Conservation (phyloP, 2,113 vertebrate genomes). For the Platichthys flesus region DNA sequence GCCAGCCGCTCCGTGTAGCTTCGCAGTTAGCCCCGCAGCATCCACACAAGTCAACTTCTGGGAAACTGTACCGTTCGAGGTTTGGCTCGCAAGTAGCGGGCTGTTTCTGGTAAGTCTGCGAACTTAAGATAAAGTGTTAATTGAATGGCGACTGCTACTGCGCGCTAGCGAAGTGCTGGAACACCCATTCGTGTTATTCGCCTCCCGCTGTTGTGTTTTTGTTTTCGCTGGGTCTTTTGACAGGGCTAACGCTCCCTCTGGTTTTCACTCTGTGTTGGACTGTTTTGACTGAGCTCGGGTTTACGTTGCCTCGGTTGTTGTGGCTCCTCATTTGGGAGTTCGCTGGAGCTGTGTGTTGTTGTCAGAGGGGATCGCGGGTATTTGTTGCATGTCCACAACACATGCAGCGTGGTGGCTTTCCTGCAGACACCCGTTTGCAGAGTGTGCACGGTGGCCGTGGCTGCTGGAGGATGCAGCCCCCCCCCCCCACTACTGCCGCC, state of each 20-base stretch:
- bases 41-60: conserved; percentile 47
- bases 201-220: neutral
- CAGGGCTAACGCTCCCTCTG: conserved; percentile 16
- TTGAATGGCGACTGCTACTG: neutral
- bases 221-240: neutral
- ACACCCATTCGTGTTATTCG: neutral
- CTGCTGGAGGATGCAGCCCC: conserved; percentile 69
- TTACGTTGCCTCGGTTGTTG: neutral
- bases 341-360: neutral
- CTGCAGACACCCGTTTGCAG: conserved; percentile 28
- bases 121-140: conserved; percentile 32
- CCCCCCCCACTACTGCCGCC: conserved; percentile 60
- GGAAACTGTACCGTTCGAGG: conserved; percentile 8
- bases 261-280: conserved; percentile 36
- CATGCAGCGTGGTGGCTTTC: conserved; percentile 4
- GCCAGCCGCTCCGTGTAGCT: conserved; percentile 17
- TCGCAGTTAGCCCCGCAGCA: conserved; percentile 8
- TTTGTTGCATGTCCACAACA: neutral
- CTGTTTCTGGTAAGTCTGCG: conserved; percentile 31
- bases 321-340: conserved; percentile 17
- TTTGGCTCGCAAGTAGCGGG: conserved; percentile 40
- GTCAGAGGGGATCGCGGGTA: neutral
- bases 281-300: conserved; percentile 38
- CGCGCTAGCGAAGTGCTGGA: neutral
- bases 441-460: conserved; percentile 43